Conservation (phyloP, 2,888 invertebrate species). For the Athalia rosae region DNA sequence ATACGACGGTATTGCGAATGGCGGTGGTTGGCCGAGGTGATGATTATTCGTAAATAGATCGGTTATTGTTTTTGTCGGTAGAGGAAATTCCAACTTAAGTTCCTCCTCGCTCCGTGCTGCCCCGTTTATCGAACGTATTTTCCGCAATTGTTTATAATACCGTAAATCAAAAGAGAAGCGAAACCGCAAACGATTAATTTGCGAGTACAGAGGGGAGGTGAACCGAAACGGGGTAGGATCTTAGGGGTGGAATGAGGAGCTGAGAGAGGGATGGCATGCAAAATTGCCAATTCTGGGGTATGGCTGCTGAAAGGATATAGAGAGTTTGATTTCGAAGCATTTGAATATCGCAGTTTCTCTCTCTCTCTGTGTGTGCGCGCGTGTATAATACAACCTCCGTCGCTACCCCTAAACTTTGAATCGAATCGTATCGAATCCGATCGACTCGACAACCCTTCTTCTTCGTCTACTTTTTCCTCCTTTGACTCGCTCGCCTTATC, state of each 20-base stretch:
- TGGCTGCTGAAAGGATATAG: background rate
- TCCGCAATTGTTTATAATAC: too few relatives aligned
- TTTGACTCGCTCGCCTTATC: too few relatives aligned
- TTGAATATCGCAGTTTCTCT: slow-evolving; percentile 9
- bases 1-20: too few relatives aligned
- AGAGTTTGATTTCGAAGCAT: slow-evolving; percentile 25
- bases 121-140: too few relatives aligned
- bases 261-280: background rate
- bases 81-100: too few relatives aligned
- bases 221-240: background rate
- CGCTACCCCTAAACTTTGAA: background rate
- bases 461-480: too few relatives aligned
- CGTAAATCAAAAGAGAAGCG: too few relatives aligned
- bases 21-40: too few relatives aligned
- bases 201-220: background rate
- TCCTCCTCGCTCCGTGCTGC: too few relatives aligned
- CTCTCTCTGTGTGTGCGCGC: background rate
- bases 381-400: slow-evolving; percentile 3
- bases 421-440: background rate
- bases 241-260: background rate
- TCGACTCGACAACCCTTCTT: too few relatives aligned
- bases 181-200: background rate
- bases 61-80: too few relatives aligned
- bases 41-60: too few relatives aligned
- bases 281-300: slow-evolving; percentile 35